A percentile compares a stretch with the other conserved stretches of the same genome.
These are phyloP conservation scores for Megalops cyprinoides DNA, from an alignment of 2,797 vertebrate genomes.

Conservation along the genomic window DNA sequence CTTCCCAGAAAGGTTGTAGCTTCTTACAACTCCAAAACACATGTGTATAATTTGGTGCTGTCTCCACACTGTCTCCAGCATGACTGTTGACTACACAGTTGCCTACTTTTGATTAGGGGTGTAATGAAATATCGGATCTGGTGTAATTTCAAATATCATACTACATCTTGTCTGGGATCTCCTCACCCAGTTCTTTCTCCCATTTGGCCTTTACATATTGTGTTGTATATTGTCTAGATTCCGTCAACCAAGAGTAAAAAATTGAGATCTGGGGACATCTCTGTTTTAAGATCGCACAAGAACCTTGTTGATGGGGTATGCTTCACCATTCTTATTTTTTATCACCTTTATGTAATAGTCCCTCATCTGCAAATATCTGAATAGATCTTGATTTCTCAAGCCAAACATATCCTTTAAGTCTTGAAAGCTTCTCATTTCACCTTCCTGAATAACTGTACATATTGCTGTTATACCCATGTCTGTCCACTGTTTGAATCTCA, in stretches of 20 bases:
- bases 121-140: too few species aligned
- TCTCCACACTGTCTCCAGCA: neutral
- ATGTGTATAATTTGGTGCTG: neutral
- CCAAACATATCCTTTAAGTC: neutral
- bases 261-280: neutral
- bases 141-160: neutral
- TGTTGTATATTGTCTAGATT: neutral
- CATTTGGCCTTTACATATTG: neutral
- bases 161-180: neutral
- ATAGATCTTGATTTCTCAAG: neutral
- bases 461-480: too few species aligned
- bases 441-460: neutral
- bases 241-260: neutral
- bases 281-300: neutral
- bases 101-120: too few species aligned
- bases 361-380: slow-evolving; percentile 4
- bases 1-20: neutral
- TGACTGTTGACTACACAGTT: neutral
- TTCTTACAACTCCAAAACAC: neutral
- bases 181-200: neutral
- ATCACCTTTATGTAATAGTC: slow-evolving; percentile 6
- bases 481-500: neutral
- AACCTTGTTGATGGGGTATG: neutral
- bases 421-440: neutral
- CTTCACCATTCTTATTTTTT: neutral